phyloP scores from a whole-genome alignment of 2,888 invertebrate species.

The Macrophya alboannulata region DNA sequence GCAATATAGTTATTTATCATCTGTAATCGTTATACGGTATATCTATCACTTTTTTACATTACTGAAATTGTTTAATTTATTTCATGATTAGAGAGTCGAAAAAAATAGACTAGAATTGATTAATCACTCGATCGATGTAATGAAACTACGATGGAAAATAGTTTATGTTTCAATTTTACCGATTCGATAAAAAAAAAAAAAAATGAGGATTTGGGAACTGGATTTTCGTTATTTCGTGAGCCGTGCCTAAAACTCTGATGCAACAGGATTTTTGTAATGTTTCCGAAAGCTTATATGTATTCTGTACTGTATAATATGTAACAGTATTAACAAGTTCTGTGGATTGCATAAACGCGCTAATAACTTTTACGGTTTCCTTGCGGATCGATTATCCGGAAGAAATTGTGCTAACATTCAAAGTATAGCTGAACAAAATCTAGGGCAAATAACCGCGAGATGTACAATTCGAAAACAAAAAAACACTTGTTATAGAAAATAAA shows the following conservation, averaged over 20 bases:
- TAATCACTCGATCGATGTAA: background rate
- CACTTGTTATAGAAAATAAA: background rate
- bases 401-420: background rate
- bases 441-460: background rate
- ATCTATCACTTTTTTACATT: background rate
- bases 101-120: background rate
- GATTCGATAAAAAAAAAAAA: background rate
- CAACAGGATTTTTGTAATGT: conserved; percentile 31
- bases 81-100: background rate
- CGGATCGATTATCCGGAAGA: background rate
- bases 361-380: conserved; percentile 27
- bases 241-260: background rate
- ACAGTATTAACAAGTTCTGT: background rate
- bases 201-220: background rate
- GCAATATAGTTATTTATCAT: background rate
- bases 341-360: conserved; percentile 7
- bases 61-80: background rate
- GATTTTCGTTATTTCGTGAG: background rate
- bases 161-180: background rate
- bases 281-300: conserved; percentile 8
- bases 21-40: background rate
- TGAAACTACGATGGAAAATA: background rate
- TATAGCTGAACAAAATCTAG: background rate
- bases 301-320: conserved; percentile 2
- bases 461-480: background rate